Evolutionary conservation across 2,797 vertebrate species (phyloP).

Genomic region (Bradypodion ventrale): DNA sequence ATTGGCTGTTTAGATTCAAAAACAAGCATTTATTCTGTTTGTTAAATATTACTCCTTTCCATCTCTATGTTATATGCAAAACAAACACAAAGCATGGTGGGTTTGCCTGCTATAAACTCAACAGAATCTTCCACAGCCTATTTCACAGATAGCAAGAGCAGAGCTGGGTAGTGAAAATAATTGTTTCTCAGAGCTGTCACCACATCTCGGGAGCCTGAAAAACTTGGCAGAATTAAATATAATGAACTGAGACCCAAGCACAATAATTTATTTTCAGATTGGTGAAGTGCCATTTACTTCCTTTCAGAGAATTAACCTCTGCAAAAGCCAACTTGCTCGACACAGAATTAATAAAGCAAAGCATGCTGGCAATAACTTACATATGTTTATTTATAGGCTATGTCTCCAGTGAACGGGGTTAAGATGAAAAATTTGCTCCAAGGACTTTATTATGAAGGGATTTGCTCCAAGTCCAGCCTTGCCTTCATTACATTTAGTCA

Average conservation of each 20-base stretch:
- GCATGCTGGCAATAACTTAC: conserved; percentile 65
- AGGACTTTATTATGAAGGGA: conserved; percentile 56
- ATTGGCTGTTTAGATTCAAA: no score
- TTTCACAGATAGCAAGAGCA: conserved; percentile 9
- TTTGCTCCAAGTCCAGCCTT: conserved; percentile 55
- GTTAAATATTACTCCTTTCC: no score
- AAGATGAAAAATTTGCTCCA: conserved; percentile 69
- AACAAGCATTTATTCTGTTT: no score
- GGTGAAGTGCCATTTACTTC: conserved; percentile 71
- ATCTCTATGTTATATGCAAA: no score
- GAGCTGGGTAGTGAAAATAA: conserved; percentile 47
- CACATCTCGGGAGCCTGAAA: conserved; percentile 45
- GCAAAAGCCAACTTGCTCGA: conserved; percentile 68
- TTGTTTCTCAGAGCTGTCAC: conserved; percentile 58
- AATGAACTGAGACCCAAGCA: conserved; percentile 66
- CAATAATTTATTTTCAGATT: conserved; percentile 72
- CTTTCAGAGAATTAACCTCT: conserved; percentile 72
- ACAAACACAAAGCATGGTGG: no score
- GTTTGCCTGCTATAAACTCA: no score
- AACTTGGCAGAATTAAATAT: conserved; percentile 64
- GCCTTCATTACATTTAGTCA: conserved; percentile 53
- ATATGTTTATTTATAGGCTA: conserved; percentile 71
- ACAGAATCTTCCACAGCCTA: conserved; percentile 31
- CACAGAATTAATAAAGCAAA: conserved; percentile 75
- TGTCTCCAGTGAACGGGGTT: conserved; percentile 64